Conservation (phyloP, 2,888 invertebrate species). For the Prosopocoilus inquinatus region DNA sequence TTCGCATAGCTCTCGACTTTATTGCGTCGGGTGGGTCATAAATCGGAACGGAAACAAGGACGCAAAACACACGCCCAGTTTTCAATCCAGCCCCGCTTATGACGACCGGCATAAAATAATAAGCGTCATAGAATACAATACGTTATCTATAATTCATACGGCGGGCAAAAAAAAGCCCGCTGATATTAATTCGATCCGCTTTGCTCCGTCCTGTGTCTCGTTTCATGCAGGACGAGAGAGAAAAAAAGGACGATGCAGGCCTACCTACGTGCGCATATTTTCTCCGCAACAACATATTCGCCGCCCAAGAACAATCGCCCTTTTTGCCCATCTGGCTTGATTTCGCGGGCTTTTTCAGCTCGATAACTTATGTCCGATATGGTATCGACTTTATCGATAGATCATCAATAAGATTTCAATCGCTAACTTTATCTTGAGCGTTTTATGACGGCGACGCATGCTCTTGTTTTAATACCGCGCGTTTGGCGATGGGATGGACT, state of each 20-base stretch:
- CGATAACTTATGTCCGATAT: constrained; percentile 8
- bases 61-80: constrained; percentile 38
- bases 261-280: constrained; percentile 21
- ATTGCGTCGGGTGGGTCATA: constrained; percentile 29
- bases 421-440: constrained; percentile 5
- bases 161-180: constrained; percentile 7
- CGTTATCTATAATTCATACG: constrained; percentile 49
- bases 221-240: not conserved
- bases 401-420: constrained; percentile 12
- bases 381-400: constrained; percentile 18
- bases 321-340: constrained; percentile 5
- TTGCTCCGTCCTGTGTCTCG: not conserved
- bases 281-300: constrained; percentile 42
- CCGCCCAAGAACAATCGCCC: constrained; percentile 44
- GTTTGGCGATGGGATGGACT: no score
- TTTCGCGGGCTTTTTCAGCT: not conserved
- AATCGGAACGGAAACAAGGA: constrained; percentile 33
- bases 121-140: constrained; percentile 46
- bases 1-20: constrained; percentile 18
- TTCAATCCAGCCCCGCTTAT: constrained; percentile 40
- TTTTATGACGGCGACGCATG: no score
- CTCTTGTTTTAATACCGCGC: no score
- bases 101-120: constrained; percentile 38
- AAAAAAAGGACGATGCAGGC: constrained; percentile 11
- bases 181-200: constrained; percentile 2